phyloP scores from a whole-genome alignment of 2,113 vertebrate species.

The Aviceda subcristata region DNA sequence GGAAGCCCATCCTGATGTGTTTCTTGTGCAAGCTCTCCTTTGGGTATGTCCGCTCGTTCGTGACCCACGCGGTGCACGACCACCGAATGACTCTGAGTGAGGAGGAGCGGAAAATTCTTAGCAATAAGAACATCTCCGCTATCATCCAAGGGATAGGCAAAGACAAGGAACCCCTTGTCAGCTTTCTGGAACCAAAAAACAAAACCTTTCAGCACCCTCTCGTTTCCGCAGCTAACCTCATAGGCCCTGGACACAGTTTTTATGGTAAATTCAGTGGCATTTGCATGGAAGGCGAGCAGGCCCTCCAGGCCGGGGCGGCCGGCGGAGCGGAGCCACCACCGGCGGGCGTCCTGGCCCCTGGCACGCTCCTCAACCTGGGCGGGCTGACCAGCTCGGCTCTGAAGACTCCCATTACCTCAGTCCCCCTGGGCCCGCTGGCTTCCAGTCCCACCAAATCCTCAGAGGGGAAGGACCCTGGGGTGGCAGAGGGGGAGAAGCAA shows the following conservation, averaged over 20 bases:
- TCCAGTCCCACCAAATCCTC: slow-evolving; percentile 92
- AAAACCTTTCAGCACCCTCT: slow-evolving; percentile 89
- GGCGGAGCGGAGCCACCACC: slow-evolving; percentile 63
- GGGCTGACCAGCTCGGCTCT: slow-evolving; percentile 85
- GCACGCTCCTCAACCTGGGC: slow-evolving; percentile 87
- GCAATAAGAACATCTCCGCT: slow-evolving; percentile 97
- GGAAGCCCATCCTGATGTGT: slow-evolving; percentile 99
- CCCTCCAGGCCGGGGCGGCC: slow-evolving; percentile 62
- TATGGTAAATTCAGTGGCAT: slow-evolving; percentile 99
- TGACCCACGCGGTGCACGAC: slow-evolving; percentile 97
- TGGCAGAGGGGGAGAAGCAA: slow-evolving; percentile 70
- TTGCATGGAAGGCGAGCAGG: slow-evolving; percentile 88
- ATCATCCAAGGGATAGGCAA: slow-evolving; percentile 99
- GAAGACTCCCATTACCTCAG: slow-evolving; percentile 93
- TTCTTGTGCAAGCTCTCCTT: slow-evolving; percentile 99
- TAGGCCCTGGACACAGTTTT: slow-evolving; percentile 96
- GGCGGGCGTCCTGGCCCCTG: slow-evolving; percentile 69
- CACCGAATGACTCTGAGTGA: slow-evolving; percentile 98
- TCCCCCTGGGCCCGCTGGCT: slow-evolving; percentile 80
- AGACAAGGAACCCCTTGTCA: slow-evolving; percentile 99
- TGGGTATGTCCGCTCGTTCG: slow-evolving; percentile 95
- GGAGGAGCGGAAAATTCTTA: slow-evolving; percentile 94
- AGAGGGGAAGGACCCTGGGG: slow-evolving; percentile 77
- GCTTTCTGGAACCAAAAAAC: slow-evolving; percentile 99
- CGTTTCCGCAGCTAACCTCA: slow-evolving; percentile 88